Evolutionary conservation across 1,140 invertebrate genomes (phyloP), one percentile per base, ranked within the genome.

Genomic region (Diabrotica virgifera): DNA sequence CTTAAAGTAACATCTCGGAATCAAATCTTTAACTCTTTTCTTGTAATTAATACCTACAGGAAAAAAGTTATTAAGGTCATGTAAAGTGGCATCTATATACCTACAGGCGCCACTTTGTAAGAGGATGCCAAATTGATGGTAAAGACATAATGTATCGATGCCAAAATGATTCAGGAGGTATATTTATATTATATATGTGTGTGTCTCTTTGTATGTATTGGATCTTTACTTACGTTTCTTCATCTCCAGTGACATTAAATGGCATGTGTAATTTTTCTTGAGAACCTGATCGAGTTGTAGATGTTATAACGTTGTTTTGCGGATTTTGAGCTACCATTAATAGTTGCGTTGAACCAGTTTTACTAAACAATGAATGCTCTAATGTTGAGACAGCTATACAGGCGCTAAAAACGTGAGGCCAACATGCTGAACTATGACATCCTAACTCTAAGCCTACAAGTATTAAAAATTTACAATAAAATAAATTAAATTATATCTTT

Each of bases 401-500:
- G 7, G 87, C 95, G 78, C 89, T 89, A 76, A 97, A 95, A 63
- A 97, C 91, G 78, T 96, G 93, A 40, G 90, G 89, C 95, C 95
- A 97, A 74, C 94, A 96, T 65, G 95, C 92, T 50, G 90, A 85
- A 36, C 93, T 91, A 74, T 96, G 94, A 65, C 92, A 94, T 5
- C 92, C 94, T 37, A 97, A 83, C 77, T 96, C 94, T 37, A 97
- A 80, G 35, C 94, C 94, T 70, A 5, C 24, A 24, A 24, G 4
- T 24, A 24, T 2, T 24, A 24, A 24, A 24, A 24, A 24, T 24
- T 2, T 24, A 24, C 24, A 24, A 24, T 4, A 24, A 24, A 24
- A 24, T 4, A 24, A 24, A 24, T 24, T 24, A 24, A 24, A 24
- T 1, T 4, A 24, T 4, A 24, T 24, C 24, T 24, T 2, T n/a